phyloP scores from a whole-genome alignment of 2,888 invertebrate genomes.

The Halictus ligatus region DNA sequence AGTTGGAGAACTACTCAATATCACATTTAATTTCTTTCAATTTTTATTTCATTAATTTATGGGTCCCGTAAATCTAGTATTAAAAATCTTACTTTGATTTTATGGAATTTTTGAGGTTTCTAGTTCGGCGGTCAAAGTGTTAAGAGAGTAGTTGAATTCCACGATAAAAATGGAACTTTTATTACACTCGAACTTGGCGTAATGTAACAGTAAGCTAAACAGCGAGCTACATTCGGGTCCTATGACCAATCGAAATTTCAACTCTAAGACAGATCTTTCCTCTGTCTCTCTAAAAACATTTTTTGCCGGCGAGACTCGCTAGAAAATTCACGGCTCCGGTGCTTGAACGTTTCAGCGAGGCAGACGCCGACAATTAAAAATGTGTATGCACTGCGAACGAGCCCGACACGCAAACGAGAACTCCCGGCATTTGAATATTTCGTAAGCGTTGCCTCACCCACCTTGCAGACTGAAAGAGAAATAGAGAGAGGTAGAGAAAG shows the following conservation, averaged over 20 bases:
- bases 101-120: too few species aligned
- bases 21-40: too few species aligned
- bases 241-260: background rate
- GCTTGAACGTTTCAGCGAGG: background rate
- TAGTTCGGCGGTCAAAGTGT: too few species aligned
- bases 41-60: too few species aligned
- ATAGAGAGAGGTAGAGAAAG: background rate
- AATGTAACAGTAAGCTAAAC: background rate
- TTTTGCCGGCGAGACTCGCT: background rate
- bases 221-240: background rate
- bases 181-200: background rate
- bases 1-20: too few species aligned
- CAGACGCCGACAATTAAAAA: slow-evolving; percentile 18
- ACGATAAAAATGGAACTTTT: too few species aligned
- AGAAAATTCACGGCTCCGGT: background rate
- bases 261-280: background rate
- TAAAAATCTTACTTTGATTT: too few species aligned
- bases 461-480: background rate
- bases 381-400: background rate
- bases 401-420: slow-evolving; percentile 17
- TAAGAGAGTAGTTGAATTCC: too few species aligned
- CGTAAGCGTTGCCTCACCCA: background rate
- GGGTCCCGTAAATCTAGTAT: too few species aligned
- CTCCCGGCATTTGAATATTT: slow-evolving; percentile 28
- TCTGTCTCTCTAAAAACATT: background rate